These are phyloP conservation scores for Clarias magur DNA, from an alignment of 2,113 vertebrate genomes.

Conservation along the genomic window DNA sequence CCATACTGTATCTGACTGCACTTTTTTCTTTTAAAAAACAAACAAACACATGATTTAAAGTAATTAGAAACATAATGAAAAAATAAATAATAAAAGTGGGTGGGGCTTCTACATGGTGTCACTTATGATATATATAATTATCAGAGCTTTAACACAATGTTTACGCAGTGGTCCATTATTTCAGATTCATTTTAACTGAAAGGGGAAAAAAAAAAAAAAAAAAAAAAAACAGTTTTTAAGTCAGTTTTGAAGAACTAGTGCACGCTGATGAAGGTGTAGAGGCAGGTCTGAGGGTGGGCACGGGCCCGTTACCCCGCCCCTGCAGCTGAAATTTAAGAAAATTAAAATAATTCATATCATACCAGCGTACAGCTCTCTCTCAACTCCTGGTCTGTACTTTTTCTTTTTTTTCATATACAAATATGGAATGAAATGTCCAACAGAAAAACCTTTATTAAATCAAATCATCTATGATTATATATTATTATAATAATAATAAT, in stretches of 20 bases:
- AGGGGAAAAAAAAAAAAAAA: background rate
- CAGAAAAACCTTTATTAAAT: constrained; percentile 37
- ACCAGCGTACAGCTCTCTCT: background rate
- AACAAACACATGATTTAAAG: background rate
- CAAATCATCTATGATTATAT: constrained; percentile 28
- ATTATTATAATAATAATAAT: background rate
- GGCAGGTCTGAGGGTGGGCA: background rate
- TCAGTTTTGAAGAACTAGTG: background rate
- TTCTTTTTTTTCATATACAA: background rate
- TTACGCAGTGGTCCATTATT: background rate
- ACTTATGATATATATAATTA: background rate
- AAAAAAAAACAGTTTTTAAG: background rate
- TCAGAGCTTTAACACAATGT: background rate
- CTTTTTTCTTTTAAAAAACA: background rate
- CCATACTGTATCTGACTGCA: background rate
- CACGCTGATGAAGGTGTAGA: background rate
- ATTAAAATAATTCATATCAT: background rate
- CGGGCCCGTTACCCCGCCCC: background rate
- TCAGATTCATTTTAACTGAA: background rate
- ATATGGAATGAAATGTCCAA: background rate
- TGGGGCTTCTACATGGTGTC: background rate
- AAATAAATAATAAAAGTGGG: too few relatives aligned
- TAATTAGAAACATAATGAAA: background rate
- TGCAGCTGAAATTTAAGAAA: background rate
- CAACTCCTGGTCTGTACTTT: background rate